Conservation (phyloP, 37 sponge, comb jelly and placozoan species). For the Ephydatia muelleri region DNA sequence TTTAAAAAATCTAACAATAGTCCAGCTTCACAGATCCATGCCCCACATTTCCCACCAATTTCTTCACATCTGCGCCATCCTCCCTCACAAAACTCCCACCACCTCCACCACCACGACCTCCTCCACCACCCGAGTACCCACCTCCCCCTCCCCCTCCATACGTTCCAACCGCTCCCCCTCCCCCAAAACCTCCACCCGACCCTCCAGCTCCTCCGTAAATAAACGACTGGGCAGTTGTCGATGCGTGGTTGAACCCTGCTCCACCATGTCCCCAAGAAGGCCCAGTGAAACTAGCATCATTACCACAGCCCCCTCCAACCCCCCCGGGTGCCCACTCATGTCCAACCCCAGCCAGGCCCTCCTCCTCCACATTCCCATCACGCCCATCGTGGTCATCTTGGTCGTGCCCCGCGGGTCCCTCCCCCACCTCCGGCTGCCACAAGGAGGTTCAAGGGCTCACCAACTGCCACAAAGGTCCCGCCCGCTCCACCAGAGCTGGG, state of each 20-base stretch:
- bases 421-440: slow-evolving; percentile 80
- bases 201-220: slow-evolving; percentile 58
- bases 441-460: slow-evolving; percentile 35
- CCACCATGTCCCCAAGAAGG: slow-evolving; percentile 81
- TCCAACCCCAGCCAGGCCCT: slow-evolving; percentile 43
- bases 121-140: slow-evolving; percentile 70
- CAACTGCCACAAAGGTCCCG: slow-evolving; percentile 66
- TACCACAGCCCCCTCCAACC: slow-evolving; percentile 56
- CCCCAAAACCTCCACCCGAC: slow-evolving; percentile 76
- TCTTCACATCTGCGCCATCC: slow-evolving; percentile 39
- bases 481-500: slow-evolving; percentile 73
- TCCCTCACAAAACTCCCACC: slow-evolving; percentile 57
- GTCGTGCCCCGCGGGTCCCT: slow-evolving; percentile 76
- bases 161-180: slow-evolving; percentile 75
- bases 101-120: slow-evolving; percentile 77
- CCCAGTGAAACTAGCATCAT: slow-evolving; percentile 57
- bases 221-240: slow-evolving; percentile 60
- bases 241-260: slow-evolving; percentile 55
- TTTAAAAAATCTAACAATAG: no score
- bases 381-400: slow-evolving; percentile 65
- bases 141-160: slow-evolving; percentile 82
- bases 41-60: slow-evolving; percentile 36
- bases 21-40: slow-evolving; percentile 56
- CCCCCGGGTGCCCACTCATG: slow-evolving; percentile 70
- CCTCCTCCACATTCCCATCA: slow-evolving; percentile 45